These are phyloP conservation scores for Trididemnum nubilum DNA, from an alignment of 23 tunicate species.

Conservation along the genomic window DNA sequence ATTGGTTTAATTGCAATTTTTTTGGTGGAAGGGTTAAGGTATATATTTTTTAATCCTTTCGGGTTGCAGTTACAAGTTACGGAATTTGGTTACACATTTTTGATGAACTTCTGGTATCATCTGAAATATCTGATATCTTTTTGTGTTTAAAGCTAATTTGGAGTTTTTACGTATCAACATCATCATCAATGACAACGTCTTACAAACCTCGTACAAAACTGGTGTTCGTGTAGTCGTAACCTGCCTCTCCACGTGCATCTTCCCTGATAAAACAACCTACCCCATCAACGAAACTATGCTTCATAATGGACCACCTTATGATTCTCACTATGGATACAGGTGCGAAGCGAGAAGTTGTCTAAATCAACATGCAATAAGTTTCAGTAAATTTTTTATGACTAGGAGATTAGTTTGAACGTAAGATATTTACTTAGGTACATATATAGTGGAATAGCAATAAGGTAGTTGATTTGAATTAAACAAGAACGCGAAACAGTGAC, in stretches of 20 bases:
- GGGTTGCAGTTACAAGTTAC: no score
- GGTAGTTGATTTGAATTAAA: no score
- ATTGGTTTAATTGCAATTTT: no score
- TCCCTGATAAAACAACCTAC: slow-evolving; percentile 77
- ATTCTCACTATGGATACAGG: slow-evolving; percentile 85
- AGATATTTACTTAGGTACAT: background rate
- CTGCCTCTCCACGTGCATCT: slow-evolving; percentile 74
- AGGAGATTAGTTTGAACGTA: background rate
- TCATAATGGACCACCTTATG: slow-evolving; percentile 80
- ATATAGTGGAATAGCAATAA: no score
- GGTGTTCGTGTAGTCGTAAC: slow-evolving; percentile 65
- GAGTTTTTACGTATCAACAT: slow-evolving; percentile 62
- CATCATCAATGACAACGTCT: slow-evolving; percentile 59
- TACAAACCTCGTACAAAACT: slow-evolving; percentile 38
- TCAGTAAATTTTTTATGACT: background rate
- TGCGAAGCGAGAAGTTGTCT: no score
- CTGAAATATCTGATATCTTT: no score
- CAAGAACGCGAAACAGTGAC: no score
- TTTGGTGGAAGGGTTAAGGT: no score
- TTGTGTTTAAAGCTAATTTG: no score
- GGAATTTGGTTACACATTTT: no score
- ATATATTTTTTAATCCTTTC: no score
- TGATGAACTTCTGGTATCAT: no score
- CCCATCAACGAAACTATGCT: slow-evolving; percentile 79
- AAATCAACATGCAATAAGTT: background rate